Base-by-base conservation (phyloP, 2,113 vertebrate genomes). In the Martes martes region DNA sequence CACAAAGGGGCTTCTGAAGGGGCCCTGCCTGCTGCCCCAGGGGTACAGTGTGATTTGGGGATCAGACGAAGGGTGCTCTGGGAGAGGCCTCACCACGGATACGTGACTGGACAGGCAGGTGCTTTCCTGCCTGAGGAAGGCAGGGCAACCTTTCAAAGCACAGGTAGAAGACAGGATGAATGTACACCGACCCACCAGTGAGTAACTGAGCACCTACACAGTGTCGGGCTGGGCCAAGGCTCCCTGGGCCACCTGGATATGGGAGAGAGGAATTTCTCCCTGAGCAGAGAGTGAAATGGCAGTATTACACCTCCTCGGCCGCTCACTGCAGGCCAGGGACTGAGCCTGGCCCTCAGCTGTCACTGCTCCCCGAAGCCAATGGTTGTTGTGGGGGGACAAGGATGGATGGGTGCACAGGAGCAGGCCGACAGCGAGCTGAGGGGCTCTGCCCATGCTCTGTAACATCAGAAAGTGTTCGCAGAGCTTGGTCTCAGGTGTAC, bases 151-250 rank as follows among this genome's bases (percentile, higher is more conserved):
- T 24, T 26, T 50, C 28, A 10, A 1, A 57, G 50, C 19, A 19
- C 86, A 63, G 26, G 65, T 1, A 4, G 45, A 65, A 2, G 36
- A 57, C 14, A 33, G 45, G 0, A 14, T 2, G 52, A 50, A 33
- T 2, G 24, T 1, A 1, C 4, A 47, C 1, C 11, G 55, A 55
- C 15, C 18, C 50, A 3, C 42, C 7, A 16, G 21, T 7, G 3
- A 21, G 8, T 52, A 74, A 18, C n/a, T 11, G 59, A 28, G 26
- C 71, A 33, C 42, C 50, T 2, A 4, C 19, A 13, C 6, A 0
- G 1, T 45, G n/a, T 39, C 2, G 1, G 82, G 76, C 9, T 31
- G 13, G 45, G 10, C 26, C 52, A 18, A 33, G 82, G 83, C 67
- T 82, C n/a, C 39, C 2, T 5, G 28, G 28, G 42, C 31, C 4